phyloP scores from a whole-genome alignment of 2,797 vertebrate species.

The Atherinosoma microstoma region DNA sequence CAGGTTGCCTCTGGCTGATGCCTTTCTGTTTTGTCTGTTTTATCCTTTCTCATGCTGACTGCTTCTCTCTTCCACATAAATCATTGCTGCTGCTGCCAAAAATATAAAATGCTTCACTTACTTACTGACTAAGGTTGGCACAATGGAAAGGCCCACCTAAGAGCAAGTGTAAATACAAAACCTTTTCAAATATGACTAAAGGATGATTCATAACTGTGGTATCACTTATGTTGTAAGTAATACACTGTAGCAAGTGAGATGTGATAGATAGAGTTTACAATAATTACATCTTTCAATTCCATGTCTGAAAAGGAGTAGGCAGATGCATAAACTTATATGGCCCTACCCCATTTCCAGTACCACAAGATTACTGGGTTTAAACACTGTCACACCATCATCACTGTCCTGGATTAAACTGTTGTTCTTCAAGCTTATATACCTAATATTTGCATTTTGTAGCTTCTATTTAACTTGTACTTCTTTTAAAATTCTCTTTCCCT shows the following conservation, averaged over 20 bases:
- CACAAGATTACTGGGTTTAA: too few relatives aligned
- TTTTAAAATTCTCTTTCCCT: too few relatives aligned
- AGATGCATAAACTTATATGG: too few relatives aligned
- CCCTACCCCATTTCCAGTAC: too few relatives aligned
- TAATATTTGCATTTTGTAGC: too few relatives aligned
- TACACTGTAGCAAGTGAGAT: neutral
- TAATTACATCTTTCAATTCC: neutral
- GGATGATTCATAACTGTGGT: conserved; percentile 9
- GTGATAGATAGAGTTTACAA: neutral
- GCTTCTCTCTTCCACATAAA: conserved; percentile 27
- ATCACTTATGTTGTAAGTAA: neutral
- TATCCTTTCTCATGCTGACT: conserved; percentile 15
- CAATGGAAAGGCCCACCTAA: conserved; percentile 32
- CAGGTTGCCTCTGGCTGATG: conserved; percentile 28
- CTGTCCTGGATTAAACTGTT: too few relatives aligned
- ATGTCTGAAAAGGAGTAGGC: too few relatives aligned
- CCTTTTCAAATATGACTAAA: neutral
- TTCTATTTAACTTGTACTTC: too few relatives aligned
- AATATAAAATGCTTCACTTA: conserved; percentile 41
- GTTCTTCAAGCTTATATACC: too few relatives aligned
- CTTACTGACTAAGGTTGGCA: conserved; percentile 25
- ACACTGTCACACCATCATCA: too few relatives aligned
- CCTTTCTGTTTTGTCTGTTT: conserved; percentile 32
- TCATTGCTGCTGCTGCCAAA: conserved; percentile 32
- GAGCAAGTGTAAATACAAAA: conserved; percentile 24